Base-by-base conservation (phyloP, 1,140 invertebrate species). In the Drosophila parabipectinata region DNA sequence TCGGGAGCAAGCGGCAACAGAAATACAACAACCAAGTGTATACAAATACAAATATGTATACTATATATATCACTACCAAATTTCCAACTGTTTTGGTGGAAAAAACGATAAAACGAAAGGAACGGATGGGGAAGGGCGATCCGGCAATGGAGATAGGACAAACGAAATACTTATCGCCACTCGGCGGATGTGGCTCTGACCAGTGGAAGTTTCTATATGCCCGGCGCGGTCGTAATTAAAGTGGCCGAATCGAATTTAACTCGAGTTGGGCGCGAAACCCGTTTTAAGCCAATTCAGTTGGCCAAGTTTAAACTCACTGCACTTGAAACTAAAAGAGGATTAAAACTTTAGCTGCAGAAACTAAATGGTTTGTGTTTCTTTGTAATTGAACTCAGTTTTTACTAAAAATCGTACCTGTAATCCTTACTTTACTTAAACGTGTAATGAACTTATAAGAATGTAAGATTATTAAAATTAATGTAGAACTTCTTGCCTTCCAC, bases 191-290 rank as follows among this genome's bases (percentile, higher is more conserved):
- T 14, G 41, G 41, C 41, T 44, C 41, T 44, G 41, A 44, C 41
- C 41, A 55, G 53, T 53, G 59, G 59, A 62, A 67, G 58, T 59
- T 62, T 30, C 59, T 69, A 67, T 77, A 63, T 62, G 75, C 75
- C 61, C 75, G 52, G 52, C 72, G 72, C 72, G 61, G 61, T 48
- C 72, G 72, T 75, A 75, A 75, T 75, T 66, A 67, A 75, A 74
- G 60, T 66, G 60, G 72, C 54, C 53, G 52, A 74, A 74, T 74
- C 52, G 71, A 74, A 74, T 69, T 57, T 26, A 51, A 10, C 47
- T 62, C 37, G 21, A 34, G 50, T 45, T 63, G 64, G 39, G 41
- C 21, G 52, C 12, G 60, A 34, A 45, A 73, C 44, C 32, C 60
- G 69, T 63, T 39, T 47, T 52, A 37, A 15, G 60, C 32, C 71